phyloP scores from a whole-genome alignment of 2,797 vertebrate species.

The Ataeniobius toweri region DNA sequence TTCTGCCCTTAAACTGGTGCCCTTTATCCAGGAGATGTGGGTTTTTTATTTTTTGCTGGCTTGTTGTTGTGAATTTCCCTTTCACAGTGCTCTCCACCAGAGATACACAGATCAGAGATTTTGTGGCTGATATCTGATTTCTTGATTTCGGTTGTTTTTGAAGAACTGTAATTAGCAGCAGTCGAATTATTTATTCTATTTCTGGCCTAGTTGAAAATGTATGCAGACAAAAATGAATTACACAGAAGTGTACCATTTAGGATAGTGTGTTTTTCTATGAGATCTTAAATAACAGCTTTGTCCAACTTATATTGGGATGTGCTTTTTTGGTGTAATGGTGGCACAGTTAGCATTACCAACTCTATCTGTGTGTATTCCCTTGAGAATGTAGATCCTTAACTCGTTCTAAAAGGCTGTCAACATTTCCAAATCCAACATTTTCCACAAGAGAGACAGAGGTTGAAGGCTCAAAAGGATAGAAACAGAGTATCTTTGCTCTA shows the following conservation, averaged over 20 bases:
- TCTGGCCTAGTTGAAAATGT: no score
- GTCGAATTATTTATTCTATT: no score
- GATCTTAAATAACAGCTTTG: neutral
- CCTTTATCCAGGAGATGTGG: neutral
- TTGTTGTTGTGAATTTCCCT: neutral
- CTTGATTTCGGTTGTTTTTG: no score
- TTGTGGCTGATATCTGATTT: no score
- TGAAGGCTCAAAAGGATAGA: neutral
- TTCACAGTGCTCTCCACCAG: neutral
- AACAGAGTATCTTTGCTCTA: neutral
- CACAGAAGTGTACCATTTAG: neutral
- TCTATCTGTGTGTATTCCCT: neutral
- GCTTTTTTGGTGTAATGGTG: neutral
- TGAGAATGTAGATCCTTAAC: neutral
- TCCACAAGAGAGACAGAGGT: neutral
- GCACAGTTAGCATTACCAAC: neutral
- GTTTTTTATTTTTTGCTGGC: neutral
- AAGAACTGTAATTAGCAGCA: no score
- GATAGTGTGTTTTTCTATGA: no score
- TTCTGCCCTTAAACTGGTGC: neutral
- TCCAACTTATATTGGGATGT: neutral
- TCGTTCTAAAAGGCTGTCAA: neutral
- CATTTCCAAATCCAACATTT: neutral
- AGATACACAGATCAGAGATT: no score
- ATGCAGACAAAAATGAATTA: no score